Evolutionary conservation across 2,797 vertebrate genomes (phyloP), one percentile per base, ranked within the genome.

Genomic region (Choloepus didactylus): DNA sequence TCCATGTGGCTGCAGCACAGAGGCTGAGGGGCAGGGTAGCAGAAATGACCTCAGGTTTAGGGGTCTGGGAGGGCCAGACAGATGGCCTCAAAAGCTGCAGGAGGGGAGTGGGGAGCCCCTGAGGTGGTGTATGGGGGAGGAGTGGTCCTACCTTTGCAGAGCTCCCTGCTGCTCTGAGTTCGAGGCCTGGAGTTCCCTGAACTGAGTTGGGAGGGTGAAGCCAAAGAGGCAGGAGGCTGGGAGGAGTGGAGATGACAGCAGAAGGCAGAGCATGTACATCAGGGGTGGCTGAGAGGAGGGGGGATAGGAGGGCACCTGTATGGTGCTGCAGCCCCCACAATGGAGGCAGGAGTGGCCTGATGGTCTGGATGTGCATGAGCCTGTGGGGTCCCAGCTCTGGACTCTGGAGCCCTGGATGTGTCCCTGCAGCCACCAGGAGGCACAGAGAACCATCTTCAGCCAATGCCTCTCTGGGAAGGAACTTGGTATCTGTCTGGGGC

Each of bases 141-240:
- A 14, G 14, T 2, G 1, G 3, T 29, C 5, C 12, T 49, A 31
- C 56, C 7, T 29, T 46, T 77, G 27, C 31, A 27, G 59, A n/a
- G 25, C 41, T 60, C 99, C 0, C 99, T 99, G 95, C 2, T 8
- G 49, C 16, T 81, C 81, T 80, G 29, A 35, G 46, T 62, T 64
- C 8, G 46, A 41, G 49, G 46, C 7, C 27, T 16, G 0, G 31
- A 5, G 27, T 67, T 72, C 19, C 0, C 14, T 8, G 38, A 3
- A 23, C 15, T 72, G 21, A 38, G 44, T 49, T 12, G 44, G 66
- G 59, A 11, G 18, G 51, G 0, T 11, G 29, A 27, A 41, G 35
- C 83, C 44, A 54, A 6, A 44, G 59, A 9, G 29, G 5, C 21
- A 27, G 75, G 25, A 67, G 69, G 5, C 56, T 16, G 64, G 80